Base-by-base conservation (phyloP, 2,888 invertebrate genomes). In the Beris chalybata region DNA sequence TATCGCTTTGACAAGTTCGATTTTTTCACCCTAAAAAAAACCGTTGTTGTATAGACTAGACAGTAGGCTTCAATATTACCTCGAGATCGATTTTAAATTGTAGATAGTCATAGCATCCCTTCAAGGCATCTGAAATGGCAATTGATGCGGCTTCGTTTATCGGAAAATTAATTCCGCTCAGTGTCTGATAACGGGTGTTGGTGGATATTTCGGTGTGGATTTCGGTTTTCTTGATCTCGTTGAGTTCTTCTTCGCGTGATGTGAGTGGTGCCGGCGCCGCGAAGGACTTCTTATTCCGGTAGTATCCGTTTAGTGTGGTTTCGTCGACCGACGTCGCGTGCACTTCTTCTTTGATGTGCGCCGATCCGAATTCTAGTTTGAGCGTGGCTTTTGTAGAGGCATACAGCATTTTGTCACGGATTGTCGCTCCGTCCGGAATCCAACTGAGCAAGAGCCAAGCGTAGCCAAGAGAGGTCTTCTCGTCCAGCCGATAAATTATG, bases 371-470 rank as follows among this genome's bases (percentile, higher is more conserved):
- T 79, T 97, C 96, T 75, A 90, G 90, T 79, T 97, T 99, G 32
- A 99, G 83, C 0, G 98, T 99, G 1, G 98, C 95, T 81, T 97
- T 95, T 0, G 97, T 98, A 0, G 96, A 97, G 0, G 98, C 98
- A 75, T 97, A 97, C 64, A 99, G 83, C 98, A 99, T 98, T 82
- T 99, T 99, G 76, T 95, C 90, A 66, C 97, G 84, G 4, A 97
- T 90, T 0, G 92, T 88, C 0, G 97, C 92, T 66, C 86, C 87
- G 76, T 98, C 98, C 0, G 98, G 98, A 0, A 92, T 93, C 94
- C 97, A 99, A 73, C 92, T 92, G 64, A 96, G 88, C 64, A 95
- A 85, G 7, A 98, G 79, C 97, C 98, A 99, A 74, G 95, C 92
- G 79, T 92, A 89, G 0, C 94, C 94, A 6, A 89, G 84, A 11